Evolutionary conservation across 2,888 invertebrate species (phyloP), one percentile per base, ranked within the genome.

Genomic region (Microplitis deprimator): DNA sequence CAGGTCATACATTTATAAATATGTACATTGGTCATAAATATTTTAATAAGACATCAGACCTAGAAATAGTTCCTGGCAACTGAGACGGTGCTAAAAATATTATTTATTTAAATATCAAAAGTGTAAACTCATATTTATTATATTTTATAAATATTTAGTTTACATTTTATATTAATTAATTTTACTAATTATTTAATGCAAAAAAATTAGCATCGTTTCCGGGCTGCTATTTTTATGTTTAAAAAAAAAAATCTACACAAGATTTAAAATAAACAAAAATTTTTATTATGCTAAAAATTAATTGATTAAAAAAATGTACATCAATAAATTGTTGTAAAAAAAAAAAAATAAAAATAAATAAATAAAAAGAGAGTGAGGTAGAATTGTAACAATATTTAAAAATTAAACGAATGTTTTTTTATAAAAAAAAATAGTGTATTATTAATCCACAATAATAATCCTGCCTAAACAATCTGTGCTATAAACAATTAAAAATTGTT

Each of bases 401-500:
- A 81, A 76, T 29, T 29, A 29, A 29, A 29, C 29, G 68, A 85
- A 80, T 81, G 82, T 72, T 82, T 83, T 80, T 80, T 70, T 79
- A 83, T 81, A 79, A 83, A 83, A 84, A 75, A 61, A 77, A 79
- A 80, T 76, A 81, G 50, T 50, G 50, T 50, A 13, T 50, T 10
- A 82, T 81, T 81, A 81, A 80, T 73, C 38, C 79, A 73, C 79
- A 50, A 13, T 50, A 13, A 50, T 50, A 50, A 38, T 74, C 69
- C 71, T 59, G 29, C 60, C 60, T 61, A 70, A 60, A 71, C 38
- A 61, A 71, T 62, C 41, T 74, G 73, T 67, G 69, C 65, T 64
- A 64, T 69, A 69, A 65, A 71, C 68, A 13, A 65, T 75, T 75
- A 79, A 70, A 76, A 38, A 73, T 70, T 75, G 78, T 78, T 81